Conservation (phyloP, 2,797 vertebrate genomes). For the Enteromius paludinosus region DNA sequence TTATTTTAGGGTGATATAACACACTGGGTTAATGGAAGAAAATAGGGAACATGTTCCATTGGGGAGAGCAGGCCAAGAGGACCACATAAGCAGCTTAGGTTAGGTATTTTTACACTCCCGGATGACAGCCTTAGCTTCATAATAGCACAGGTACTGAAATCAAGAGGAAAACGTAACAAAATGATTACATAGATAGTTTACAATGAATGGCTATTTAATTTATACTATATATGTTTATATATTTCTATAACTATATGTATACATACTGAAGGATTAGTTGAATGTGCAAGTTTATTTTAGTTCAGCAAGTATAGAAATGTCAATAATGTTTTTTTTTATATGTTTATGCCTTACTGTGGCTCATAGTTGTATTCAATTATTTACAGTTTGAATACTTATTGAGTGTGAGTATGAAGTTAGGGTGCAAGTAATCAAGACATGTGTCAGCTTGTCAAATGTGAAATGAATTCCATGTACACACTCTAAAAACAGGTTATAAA, state of each 20-base stretch:
- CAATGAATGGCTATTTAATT: neutral
- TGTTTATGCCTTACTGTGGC: neutral
- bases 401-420: neutral
- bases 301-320: neutral
- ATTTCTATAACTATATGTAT: neutral
- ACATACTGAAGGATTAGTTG: neutral
- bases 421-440: neutral
- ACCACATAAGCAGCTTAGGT: slow-evolving; percentile 64
- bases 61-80: slow-evolving; percentile 22
- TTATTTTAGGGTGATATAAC: slow-evolving; percentile 8
- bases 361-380: neutral
- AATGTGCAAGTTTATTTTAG: neutral
- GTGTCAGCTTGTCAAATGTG: neutral
- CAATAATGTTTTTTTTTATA: neutral
- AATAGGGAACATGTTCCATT: neutral
- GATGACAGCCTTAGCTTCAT: slow-evolving; percentile 36
- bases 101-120: slow-evolving; percentile 57
- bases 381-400: neutral
- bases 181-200: neutral
- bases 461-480: neutral
- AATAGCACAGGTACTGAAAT: slow-evolving; percentile 41
- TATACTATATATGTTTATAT: neutral
- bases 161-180: slow-evolving; percentile 29
- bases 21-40: neutral
- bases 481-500: neutral